Percentiles rank a stretch among this genome's conserved stretches.
phyloP scores from a whole-genome alignment of 1,140 invertebrate genomes.

The Pectinophora gossypiella region DNA sequence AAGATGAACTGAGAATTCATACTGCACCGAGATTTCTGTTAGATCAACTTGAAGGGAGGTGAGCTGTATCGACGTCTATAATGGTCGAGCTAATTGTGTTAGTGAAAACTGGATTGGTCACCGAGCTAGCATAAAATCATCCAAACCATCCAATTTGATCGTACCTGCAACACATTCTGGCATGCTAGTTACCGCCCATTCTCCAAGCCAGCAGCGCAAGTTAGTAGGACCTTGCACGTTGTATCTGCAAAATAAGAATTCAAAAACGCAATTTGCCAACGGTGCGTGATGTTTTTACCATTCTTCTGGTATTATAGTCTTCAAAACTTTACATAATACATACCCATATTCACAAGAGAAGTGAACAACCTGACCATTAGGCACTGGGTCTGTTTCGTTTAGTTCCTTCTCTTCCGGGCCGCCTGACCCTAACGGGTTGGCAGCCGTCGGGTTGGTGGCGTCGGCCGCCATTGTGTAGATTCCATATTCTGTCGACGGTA shows the following conservation, averaged over 20 bases:
- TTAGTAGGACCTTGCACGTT: constrained; percentile 82
- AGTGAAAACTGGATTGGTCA: too few species aligned
- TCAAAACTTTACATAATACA: too few species aligned
- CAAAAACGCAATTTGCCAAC: too few species aligned
- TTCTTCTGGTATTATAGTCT: too few species aligned
- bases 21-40: too few species aligned
- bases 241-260: constrained; percentile 61
- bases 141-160: neutral
- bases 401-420: constrained; percentile 64
- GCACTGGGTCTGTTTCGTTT: constrained; percentile 76
- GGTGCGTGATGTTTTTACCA: too few species aligned
- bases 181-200: constrained; percentile 84
- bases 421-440: constrained; percentile 33
- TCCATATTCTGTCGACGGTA: constrained; percentile 79
- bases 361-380: constrained; percentile 79
- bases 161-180: constrained; percentile 86
- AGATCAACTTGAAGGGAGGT: too few species aligned
- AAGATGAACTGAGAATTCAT: too few species aligned
- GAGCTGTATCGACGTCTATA: too few species aligned
- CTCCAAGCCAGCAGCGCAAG: constrained; percentile 85
- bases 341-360: constrained; percentile 81
- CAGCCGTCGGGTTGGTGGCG: constrained; percentile 53
- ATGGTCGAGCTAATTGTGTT: too few species aligned
- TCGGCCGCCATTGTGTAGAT: constrained; percentile 75
- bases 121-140: too few species aligned